Evolutionary conservation across 2,888 invertebrate species (phyloP).

Genomic region (Malthinus flaveolus): DNA sequence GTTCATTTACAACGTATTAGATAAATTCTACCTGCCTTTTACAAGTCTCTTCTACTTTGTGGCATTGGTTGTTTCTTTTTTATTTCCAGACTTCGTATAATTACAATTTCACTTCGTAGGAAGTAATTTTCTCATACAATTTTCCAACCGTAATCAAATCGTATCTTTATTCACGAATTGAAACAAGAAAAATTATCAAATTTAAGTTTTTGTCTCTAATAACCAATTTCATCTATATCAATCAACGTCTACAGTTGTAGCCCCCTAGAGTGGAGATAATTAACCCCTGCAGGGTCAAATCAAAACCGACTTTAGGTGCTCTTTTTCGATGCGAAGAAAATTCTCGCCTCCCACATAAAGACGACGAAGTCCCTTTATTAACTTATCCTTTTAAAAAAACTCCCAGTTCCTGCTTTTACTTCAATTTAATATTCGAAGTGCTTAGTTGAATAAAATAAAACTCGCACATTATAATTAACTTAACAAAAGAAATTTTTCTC

Average conservation of each 20-base stretch:
- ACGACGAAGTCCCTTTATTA: constrained; percentile 8
- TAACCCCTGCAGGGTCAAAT: constrained; percentile 44
- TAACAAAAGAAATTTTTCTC: constrained; percentile 2
- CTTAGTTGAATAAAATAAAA: constrained; percentile 4
- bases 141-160: background rate
- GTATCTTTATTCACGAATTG: background rate
- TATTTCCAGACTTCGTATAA: no score
- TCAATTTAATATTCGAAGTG: background rate
- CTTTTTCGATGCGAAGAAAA: constrained; percentile 22
- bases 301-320: constrained; percentile 29
- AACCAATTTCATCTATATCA: constrained; percentile 26
- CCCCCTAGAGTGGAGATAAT: constrained; percentile 43
- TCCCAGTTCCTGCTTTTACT: constrained; percentile 10
- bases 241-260: constrained; percentile 31
- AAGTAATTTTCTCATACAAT: no score
- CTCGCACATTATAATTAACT: constrained; percentile 17
- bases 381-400: constrained; percentile 19
- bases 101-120: no score
- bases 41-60: no score
- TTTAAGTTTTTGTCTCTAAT: constrained; percentile 10
- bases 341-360: constrained; percentile 18
- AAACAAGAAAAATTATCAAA: constrained; percentile 5
- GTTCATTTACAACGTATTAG: no score
- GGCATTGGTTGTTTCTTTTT: no score
- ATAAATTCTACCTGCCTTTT: no score